Percentiles rank a stretch among this genome's conserved stretches.
Evolutionary conservation across 2,888 invertebrate genomes (phyloP).

Genomic region (Stenichneumon culpator): DNA sequence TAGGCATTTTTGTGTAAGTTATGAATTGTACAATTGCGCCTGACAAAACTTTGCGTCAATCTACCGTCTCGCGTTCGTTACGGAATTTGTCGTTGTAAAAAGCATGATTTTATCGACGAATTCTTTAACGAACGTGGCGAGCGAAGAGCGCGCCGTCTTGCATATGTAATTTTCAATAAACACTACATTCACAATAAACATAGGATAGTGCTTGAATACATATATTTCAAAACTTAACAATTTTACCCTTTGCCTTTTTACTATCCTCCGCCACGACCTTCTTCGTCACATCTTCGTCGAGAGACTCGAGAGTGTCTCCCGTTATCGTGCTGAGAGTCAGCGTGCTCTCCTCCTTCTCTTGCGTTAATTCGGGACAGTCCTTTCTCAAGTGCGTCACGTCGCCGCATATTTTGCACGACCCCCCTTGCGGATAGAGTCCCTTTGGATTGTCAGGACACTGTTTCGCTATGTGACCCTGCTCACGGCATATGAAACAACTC

Average conservation of each 20-base stretch:
- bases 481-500: conserved; percentile 94
- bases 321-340: conserved; percentile 79
- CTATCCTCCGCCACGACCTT: conserved; percentile 9
- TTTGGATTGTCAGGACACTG: conserved; percentile 96
- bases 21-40: conserved; percentile 45
- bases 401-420: conserved; percentile 93
- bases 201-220: background rate
- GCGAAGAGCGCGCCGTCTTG: conserved; percentile 34
- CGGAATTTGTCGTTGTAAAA: conserved; percentile 17
- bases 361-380: conserved; percentile 90
- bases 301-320: conserved; percentile 75
- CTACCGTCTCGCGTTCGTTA: conserved; percentile 12
- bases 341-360: conserved; percentile 79
- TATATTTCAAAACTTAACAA: conserved; percentile 79
- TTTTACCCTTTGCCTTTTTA: conserved; percentile 74
- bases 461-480: conserved; percentile 94
- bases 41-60: conserved; percentile 1
- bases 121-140: conserved; percentile 20
- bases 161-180: conserved; percentile 68
- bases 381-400: conserved; percentile 94
- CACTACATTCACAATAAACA: conserved; percentile 52
- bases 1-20: conserved; percentile 59
- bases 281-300: conserved; percentile 70
- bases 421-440: conserved; percentile 95
- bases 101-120: conserved; percentile 42